Conservation (phyloP, 2,888 invertebrate genomes). For the Aleiodes testaceus region DNA sequence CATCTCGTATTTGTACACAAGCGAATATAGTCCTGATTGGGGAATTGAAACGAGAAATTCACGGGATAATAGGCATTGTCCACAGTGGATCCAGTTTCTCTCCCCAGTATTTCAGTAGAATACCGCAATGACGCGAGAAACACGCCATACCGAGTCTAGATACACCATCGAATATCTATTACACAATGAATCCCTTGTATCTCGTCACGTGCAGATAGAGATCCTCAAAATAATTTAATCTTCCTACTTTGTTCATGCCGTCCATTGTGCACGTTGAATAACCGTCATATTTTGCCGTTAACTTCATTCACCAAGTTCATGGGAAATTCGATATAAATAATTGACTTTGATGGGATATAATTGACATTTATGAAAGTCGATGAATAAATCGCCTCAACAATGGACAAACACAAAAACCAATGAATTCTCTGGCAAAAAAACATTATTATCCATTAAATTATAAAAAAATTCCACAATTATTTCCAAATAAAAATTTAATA, state of each 20-base stretch:
- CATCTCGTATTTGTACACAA: not conserved
- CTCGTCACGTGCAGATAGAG: not conserved
- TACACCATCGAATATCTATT: slow-evolving; percentile 37
- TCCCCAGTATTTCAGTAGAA: slow-evolving; percentile 34
- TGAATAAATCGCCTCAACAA: not conserved
- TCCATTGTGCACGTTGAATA: not conserved
- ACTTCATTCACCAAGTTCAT: slow-evolving; percentile 6
- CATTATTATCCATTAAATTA: too few relatives aligned
- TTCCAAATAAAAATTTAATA: too few relatives aligned
- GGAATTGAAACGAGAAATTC: slow-evolving; percentile 3
- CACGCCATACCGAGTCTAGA: slow-evolving; percentile 14
- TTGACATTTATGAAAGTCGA: not conserved
- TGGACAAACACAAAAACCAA: not conserved
- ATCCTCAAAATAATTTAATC: not conserved
- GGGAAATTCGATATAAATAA: not conserved
- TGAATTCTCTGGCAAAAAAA: not conserved
- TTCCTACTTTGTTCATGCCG: slow-evolving; percentile 1
- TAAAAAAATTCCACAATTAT: too few relatives aligned
- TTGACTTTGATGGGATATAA: not conserved
- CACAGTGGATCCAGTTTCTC: slow-evolving; percentile 13
- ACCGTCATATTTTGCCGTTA: slow-evolving; percentile 16
- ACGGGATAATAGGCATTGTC: slow-evolving; percentile 39
- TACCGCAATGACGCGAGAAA: slow-evolving; percentile 39
- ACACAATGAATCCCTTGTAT: slow-evolving; percentile 19
- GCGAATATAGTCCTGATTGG: not conserved